Evolutionary conservation across 2,888 invertebrate genomes (phyloP), one percentile per base, ranked within the genome.

Genomic region (Melanostoma scalare): DNA sequence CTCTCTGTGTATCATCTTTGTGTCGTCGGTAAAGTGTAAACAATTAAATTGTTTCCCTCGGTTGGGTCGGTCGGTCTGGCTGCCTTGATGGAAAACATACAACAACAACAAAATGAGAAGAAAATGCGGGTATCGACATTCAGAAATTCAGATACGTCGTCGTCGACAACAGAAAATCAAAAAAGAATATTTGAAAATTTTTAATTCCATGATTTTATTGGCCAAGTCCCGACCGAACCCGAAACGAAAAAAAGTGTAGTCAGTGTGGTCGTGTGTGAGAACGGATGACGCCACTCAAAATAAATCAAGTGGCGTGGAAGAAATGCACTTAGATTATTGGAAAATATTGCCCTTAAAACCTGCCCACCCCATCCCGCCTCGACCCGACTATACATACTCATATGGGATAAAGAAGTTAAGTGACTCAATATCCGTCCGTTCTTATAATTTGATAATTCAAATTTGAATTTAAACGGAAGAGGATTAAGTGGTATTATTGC

Each of bases 261-360:
- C 30, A 48, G 42, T 38, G n/a, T 10, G 58, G 69, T 40, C 40
- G 60, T 60, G 55, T 68, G 63, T 78, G 73, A 35, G 78, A 84
- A 69, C 82, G 82, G 82, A 84, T 84, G 82, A 84, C 79, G 79
- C 82, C 82, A 84, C 82, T 84, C 82, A 78, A 84, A 79, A 63
- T 69, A 69, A 84, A 79, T 84, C 82, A 84, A 84, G 78, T 84
- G 79, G 78, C 79, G 79, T 78, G 69, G 74, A 84, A 69, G 82
- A 69, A 52, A 78, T 79, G 79, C 82, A 79, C 73, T 78, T 73
- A 73, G 82, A 79, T 79, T 73, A 84, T 84, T 84, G 73, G 48
- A 74, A 20, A 74, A 69, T 68, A 53, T 42, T 42, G 75, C 75
- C 63, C 50, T 44, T 35, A 20, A 53, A 36, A 67, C 20, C 20